Evolutionary conservation across 1,140 invertebrate species (phyloP), one percentile per base, ranked within the genome.

Genomic region (Tigriopus japonicus): DNA sequence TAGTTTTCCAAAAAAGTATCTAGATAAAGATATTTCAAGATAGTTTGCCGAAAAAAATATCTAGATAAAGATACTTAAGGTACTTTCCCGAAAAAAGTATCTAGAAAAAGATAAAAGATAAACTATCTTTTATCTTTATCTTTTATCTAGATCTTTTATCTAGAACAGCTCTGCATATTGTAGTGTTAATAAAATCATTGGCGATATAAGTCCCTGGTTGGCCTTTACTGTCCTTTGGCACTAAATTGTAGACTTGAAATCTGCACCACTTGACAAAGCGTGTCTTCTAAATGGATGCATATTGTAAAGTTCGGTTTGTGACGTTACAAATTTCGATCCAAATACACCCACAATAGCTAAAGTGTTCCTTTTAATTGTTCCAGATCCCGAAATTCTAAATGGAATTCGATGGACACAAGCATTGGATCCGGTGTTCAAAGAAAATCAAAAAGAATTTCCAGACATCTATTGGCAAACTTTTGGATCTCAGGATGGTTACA

Each of bases 391-490:
- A 52, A 67, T 72, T 42, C 58, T 74, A 53, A 76, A 76, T 67
- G 74, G 71, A 15, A 60, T 76, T 56, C 66, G 71, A 56, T 77
- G 76, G 76, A 70, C 74, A 3, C 61, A 67, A 14, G 60, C 59
- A 5, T 62, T 77, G 43, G 74, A 77, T 66, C 60, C 69, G 6
- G 65, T 71, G 6, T 77, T 76, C 62, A 65, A 64, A 42, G 63
- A 70, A 59, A 77, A 77, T 63, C 65, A 64, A 42, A 65, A 70
- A 40, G 64, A 66, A 17, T 69, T 76, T 69, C 62, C 66, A 6
- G 64, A 70, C 13, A 67, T 78, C 5, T 63, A 72, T 61, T 77
- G 75, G 75, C 76, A 78, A 65, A 76, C 74, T 62, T 77, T 78
- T 69, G 76, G 74, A 24, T 74, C 73, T 55, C 70, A 73, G 60